Percentiles rank a stretch among this genome's conserved stretches.
phyloP scores from a whole-genome alignment of 1,140 invertebrate genomes.

The Anthonomus grandis region DNA sequence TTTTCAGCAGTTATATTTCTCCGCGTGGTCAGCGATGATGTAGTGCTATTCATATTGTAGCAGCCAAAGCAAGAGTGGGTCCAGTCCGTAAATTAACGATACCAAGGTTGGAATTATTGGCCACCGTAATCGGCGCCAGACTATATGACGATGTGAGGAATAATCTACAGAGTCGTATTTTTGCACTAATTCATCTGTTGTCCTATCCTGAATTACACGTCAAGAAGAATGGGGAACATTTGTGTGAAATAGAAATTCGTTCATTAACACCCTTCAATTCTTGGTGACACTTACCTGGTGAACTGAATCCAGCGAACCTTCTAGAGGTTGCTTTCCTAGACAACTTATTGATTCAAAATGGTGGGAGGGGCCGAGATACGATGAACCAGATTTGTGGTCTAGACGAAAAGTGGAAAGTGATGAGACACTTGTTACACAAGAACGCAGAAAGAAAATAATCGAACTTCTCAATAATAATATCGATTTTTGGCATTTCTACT shows the following conservation, averaged over 20 bases:
- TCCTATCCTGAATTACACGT: constrained; percentile 33
- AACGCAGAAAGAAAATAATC: constrained; percentile 20
- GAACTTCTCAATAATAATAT: not conserved
- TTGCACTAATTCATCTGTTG: constrained; percentile 34
- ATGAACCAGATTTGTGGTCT: constrained; percentile 31
- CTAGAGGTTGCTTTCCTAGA: constrained; percentile 40
- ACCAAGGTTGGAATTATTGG: constrained; percentile 19
- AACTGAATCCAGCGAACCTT: constrained; percentile 49
- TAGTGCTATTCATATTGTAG: not conserved
- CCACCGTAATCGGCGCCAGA: constrained; percentile 10
- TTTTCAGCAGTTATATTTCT: no score
- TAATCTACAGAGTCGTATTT: constrained; percentile 18
- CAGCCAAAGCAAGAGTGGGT: not conserved
- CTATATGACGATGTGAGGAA: constrained; percentile 11
- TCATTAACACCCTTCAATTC: constrained; percentile 42
- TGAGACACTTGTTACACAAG: not conserved
- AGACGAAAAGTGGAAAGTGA: not conserved
- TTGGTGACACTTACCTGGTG: constrained; percentile 44
- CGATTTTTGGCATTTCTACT: constrained; percentile 5
- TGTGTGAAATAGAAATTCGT: constrained; percentile 41
- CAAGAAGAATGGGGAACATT: constrained; percentile 32
- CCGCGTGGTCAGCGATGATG: no score
- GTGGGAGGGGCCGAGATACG: constrained; percentile 38
- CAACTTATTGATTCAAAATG: constrained; percentile 38
- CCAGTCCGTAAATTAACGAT: constrained; percentile 16